Base-by-base conservation (phyloP, 2,113 vertebrate species). In the Anolis carolinensis region DNA sequence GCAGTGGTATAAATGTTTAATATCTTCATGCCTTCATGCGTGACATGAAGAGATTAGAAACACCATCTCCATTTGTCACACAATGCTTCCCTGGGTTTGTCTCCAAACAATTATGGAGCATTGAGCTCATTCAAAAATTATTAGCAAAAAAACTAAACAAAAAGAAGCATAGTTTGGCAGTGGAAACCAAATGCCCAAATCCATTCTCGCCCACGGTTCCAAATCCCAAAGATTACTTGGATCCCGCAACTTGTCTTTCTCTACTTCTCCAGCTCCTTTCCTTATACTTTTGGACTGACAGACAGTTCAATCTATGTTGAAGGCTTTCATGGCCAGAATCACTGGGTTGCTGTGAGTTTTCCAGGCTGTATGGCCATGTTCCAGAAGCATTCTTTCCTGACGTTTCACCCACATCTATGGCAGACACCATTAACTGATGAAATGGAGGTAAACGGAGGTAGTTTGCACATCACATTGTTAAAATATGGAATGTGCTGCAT, bases 1-100 rank as follows among this genome's bases (percentile, higher is more conserved):
- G 48, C 87, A 87, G 84, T 18, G 39, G 86, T 80, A 75, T 92
- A 89, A 89, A 92, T 65, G 85, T 93, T 94, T 93, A 90, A 94
- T 89, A 83, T 79, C 87, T 80, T 44, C 39, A 23, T 59, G 83
- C 81, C 82, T 92, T 72, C 88, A 91, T 55, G 87, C 87, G 0
- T 88, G 93, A 89, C 86, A 77, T 85, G 86, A 91, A 85, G 59
- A 88, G 92, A 94, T 93, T 92, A 94, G 92, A 25, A 73, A 34
- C 88, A 86, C 87, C 50, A 72, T 90, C 90, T 86, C 88, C 70
- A 71, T 65, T 9, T 67, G 44, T 89, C 74, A 73, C 0, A 1
- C 82, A 84, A 88, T 83, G 83, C 88, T 9, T 89, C 92, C 86
- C 72, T 32, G n/a, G 89, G 90, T 90, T 91, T 86, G 80, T 85